phyloP scores from a whole-genome alignment of 2,888 invertebrate species.

The Dendrolimus pini region DNA sequence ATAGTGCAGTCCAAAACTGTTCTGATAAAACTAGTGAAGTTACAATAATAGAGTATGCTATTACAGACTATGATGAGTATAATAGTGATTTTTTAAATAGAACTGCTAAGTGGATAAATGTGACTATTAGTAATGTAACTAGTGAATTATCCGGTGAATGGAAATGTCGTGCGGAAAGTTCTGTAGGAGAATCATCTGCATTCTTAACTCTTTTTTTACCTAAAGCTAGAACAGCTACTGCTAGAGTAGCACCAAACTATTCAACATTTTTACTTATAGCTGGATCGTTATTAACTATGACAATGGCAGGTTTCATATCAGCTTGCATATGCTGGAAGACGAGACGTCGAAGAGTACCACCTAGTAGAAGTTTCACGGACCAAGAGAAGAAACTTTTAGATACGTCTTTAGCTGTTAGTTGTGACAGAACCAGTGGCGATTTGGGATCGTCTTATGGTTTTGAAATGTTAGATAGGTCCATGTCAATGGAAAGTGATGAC shows the following conservation, averaged over 20 bases:
- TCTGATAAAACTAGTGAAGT: constrained; percentile 50
- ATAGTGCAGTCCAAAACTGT: constrained; percentile 54
- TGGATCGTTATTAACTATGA: constrained; percentile 81
- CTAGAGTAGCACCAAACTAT: constrained; percentile 83
- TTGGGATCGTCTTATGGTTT: constrained; percentile 72
- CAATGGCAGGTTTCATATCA: constrained; percentile 76
- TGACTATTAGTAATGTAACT: constrained; percentile 89
- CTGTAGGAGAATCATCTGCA: constrained; percentile 76
- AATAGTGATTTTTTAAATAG: constrained; percentile 57
- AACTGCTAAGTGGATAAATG: constrained; percentile 84
- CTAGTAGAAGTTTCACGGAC: constrained; percentile 85
- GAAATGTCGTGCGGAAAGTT: constrained; percentile 86
- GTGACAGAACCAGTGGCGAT: constrained; percentile 80
- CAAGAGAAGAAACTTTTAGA: constrained; percentile 92
- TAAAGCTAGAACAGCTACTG: constrained; percentile 83
- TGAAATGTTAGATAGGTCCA: constrained; percentile 70
- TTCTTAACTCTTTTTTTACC: constrained; percentile 76
- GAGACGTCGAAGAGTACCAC: constrained; percentile 83
- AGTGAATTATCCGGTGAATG: constrained; percentile 90
- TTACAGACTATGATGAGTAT: constrained; percentile 49
- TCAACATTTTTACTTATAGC: constrained; percentile 83
- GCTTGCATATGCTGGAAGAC: constrained; percentile 78
- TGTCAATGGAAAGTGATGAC: constrained; percentile 70
- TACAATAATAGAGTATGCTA: constrained; percentile 39
- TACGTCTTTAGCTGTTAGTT: constrained; percentile 81